Conservation (phyloP, 2,797 vertebrate species). For the Cuculus canorus region DNA sequence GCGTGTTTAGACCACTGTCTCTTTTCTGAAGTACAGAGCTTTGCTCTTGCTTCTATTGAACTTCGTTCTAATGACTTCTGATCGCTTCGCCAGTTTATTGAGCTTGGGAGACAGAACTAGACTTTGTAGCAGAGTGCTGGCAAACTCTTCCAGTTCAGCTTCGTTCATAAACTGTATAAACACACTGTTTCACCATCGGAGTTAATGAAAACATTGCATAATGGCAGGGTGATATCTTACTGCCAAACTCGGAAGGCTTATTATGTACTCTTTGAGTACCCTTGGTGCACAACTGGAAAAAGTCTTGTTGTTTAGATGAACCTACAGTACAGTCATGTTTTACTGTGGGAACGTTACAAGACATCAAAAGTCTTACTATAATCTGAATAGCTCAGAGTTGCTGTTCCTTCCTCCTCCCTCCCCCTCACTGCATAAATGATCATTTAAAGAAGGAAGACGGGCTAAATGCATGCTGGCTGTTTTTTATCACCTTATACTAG, state of each 20-base stretch:
- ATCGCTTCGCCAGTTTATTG: neutral
- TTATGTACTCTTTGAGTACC: slow-evolving; percentile 33
- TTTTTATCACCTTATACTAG: slow-evolving; percentile 32
- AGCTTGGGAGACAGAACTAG: slow-evolving; percentile 25
- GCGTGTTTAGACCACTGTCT: neutral
- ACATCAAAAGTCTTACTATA: slow-evolving; percentile 27
- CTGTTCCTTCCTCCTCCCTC: slow-evolving; percentile 19
- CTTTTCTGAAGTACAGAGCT: slow-evolving; percentile 36
- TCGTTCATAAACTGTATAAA: slow-evolving; percentile 64
- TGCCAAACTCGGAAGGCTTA: slow-evolving; percentile 31
- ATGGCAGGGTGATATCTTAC: slow-evolving; percentile 44
- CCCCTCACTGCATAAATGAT: slow-evolving; percentile 17
- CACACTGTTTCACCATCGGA: slow-evolving; percentile 53
- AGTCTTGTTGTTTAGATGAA: slow-evolving; percentile 48
- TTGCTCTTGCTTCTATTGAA: slow-evolving; percentile 52
- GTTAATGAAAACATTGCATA: slow-evolving; percentile 71
- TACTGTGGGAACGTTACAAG: slow-evolving; percentile 44
- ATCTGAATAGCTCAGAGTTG: slow-evolving; percentile 26
- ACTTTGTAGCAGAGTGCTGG: neutral
- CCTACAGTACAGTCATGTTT: slow-evolving; percentile 8
- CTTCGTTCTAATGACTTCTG: slow-evolving; percentile 60
- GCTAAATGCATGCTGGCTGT: neutral
- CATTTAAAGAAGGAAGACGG: slow-evolving; percentile 26
- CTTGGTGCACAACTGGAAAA: slow-evolving; percentile 60
- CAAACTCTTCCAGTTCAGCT: slow-evolving; percentile 34